A percentile compares a stretch with the other conserved stretches of the same genome.
phyloP scores from a whole-genome alignment of 2,888 invertebrate genomes.

The Pyrochroa serraticornis region DNA sequence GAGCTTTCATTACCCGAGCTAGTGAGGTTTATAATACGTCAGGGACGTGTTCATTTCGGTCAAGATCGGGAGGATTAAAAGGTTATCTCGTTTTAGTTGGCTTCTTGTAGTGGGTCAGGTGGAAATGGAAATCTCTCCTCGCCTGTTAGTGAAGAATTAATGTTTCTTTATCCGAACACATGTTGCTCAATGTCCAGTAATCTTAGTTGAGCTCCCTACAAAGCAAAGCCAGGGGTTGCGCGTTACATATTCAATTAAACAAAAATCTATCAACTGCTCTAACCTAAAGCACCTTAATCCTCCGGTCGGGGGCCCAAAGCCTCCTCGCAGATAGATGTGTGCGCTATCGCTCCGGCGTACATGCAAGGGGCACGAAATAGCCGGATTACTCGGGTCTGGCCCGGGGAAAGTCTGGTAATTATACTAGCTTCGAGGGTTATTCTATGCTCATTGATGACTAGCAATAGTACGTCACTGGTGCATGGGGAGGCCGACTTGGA shows the following conservation, averaged over 20 bases:
- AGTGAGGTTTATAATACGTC: too few relatives aligned
- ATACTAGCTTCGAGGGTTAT: conserved; percentile 55
- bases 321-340: conserved; percentile 42
- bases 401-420: conserved; percentile 55
- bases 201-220: conserved; percentile 53
- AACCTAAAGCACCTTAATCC: conserved; percentile 59
- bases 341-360: conserved; percentile 37
- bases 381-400: conserved; percentile 52
- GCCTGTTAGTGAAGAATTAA: conserved; percentile 38
- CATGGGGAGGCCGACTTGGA: conserved; percentile 22
- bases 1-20: conserved; percentile 6
- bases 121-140: conserved; percentile 18
- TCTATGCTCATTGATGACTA: conserved; percentile 56
- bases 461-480: conserved; percentile 41
- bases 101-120: conserved; percentile 2
- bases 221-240: conserved; percentile 51
- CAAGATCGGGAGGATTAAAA: too few relatives aligned
- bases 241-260: conserved; percentile 78
- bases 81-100: too few relatives aligned
- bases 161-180: conserved; percentile 55
- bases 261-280: conserved; percentile 67
- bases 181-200: conserved; percentile 57
- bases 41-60: too few relatives aligned
- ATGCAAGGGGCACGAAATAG: conserved; percentile 48
- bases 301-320: conserved; percentile 46